Base-by-base conservation (phyloP, 2,888 invertebrate genomes). In the Caenorhabditis sulstoni region DNA sequence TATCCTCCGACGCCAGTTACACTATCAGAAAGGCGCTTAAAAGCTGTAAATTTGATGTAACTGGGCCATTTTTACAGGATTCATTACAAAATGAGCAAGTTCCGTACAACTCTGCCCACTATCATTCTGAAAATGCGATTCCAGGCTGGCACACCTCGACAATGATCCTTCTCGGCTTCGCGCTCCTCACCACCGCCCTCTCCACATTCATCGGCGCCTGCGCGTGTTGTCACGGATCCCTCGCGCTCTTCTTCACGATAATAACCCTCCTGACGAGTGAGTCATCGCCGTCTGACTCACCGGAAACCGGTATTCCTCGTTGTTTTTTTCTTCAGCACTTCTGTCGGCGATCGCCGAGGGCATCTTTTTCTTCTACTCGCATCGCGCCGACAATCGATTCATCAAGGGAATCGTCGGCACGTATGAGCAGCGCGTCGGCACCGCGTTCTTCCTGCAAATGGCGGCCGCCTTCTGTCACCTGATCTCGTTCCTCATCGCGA, bases 351-450 rank as follows among this genome's bases (percentile, higher is more conserved):
- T 89, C n/a, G 89, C 89, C 52, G 89, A 85, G 53, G 89, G 88
- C 0, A 71, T 89, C 35, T 89, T 89, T 86, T 89, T 89, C 86
- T 89, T 89, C 81, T 89, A 85, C 67, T 88, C 88, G 8, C 89
- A 89, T 65, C 76, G 89, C 16, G 89, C 89, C 8, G 89, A 89
- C 65, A 89, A 89, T 59, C 81, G 89, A 45, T 89, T 89, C 80
- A 89, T 89, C 84, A 89, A 89, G 70, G 89, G 89, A 79, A 89
- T 89, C 68, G 89, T 89, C 11, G 89, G 88, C 66, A 89, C 89
- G 1, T 89, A 89, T 81, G 89, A 89, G 85, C 89, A 89, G 86
- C 79, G 88, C 14, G 89, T 89, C 29, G 89, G 89, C 9, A 61
- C 87, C 16, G 89, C 89, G 4, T 89, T 89, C 83, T 89, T 89